These are phyloP conservation scores for Mimas tiliae DNA, from an alignment of 2,888 invertebrate species.

Conservation along the genomic window DNA sequence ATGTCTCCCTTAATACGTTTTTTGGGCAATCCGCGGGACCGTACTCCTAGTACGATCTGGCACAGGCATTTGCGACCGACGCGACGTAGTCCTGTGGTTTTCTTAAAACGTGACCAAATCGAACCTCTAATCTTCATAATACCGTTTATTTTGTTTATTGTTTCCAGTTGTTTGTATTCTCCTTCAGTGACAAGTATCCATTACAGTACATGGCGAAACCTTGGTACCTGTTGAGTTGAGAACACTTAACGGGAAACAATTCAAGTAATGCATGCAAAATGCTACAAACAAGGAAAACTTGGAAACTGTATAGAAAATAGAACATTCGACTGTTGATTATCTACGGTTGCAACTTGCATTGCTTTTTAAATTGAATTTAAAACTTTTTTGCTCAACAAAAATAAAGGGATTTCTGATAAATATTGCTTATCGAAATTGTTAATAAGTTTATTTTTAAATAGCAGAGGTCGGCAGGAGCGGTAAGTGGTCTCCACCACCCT, in stretches of 20 bases:
- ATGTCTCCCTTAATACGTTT: too few species aligned
- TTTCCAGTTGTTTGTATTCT: neutral
- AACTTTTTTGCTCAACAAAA: neutral
- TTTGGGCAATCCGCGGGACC: too few species aligned
- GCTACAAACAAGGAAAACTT: conserved; percentile 17
- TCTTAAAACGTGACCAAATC: too few species aligned
- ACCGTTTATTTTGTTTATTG: too few species aligned
- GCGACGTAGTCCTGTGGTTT: too few species aligned
- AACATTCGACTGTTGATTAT: neutral
- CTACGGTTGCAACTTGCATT: neutral
- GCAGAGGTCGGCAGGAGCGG: too few species aligned
- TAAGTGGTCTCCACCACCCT: too few species aligned
- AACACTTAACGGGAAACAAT: neutral
- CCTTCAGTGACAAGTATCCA: neutral
- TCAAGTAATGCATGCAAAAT: conserved; percentile 18
- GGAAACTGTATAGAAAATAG: neutral
- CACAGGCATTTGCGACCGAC: too few species aligned
- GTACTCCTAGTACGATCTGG: too few species aligned
- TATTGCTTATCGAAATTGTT: too few species aligned
- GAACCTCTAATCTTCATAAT: too few species aligned
- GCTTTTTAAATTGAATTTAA: neutral
- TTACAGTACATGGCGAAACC: neutral
- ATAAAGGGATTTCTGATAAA: neutral
- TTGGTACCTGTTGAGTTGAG: conserved; percentile 22
- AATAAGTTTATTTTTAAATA: too few species aligned